phyloP scores from a whole-genome alignment of 2,888 invertebrate genomes.

The Desoria tigrina region DNA sequence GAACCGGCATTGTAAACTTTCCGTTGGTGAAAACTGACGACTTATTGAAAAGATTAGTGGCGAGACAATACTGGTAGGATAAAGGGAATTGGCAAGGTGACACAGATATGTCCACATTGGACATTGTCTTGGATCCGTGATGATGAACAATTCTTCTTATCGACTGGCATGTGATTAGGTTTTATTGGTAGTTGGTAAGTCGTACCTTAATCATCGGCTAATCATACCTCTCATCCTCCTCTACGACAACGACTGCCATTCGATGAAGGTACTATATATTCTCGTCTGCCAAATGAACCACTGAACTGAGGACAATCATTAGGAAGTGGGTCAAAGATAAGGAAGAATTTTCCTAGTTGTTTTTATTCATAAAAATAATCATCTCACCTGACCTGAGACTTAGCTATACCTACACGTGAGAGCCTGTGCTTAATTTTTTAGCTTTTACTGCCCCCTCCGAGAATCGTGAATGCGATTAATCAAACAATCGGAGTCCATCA shows the following conservation, averaged over 20 bases:
- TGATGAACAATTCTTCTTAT: neutral
- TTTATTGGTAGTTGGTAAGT: neutral
- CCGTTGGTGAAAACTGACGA: no score
- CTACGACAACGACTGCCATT: no score
- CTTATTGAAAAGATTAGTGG: neutral
- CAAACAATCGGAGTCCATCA: no score
- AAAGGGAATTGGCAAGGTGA: constrained; percentile 5
- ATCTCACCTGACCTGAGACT: neutral
- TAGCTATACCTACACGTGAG: neutral
- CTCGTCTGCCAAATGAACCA: neutral
- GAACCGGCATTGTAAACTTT: no score
- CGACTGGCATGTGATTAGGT: neutral
- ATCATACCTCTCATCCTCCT: no score
- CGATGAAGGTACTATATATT: no score
- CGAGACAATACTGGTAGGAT: neutral
- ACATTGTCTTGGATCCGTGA: constrained; percentile 11
- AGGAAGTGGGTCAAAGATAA: neutral
- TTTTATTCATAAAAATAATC: neutral
- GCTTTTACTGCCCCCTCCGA: no score
- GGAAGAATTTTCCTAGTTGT: neutral
- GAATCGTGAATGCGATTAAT: no score
- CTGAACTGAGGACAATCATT: neutral
- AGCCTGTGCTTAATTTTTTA: no score
- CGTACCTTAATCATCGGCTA: no score
- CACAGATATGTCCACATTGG: constrained; percentile 15